Conservation (phyloP, 1,140 invertebrate species). For the Drosophila varians region DNA sequence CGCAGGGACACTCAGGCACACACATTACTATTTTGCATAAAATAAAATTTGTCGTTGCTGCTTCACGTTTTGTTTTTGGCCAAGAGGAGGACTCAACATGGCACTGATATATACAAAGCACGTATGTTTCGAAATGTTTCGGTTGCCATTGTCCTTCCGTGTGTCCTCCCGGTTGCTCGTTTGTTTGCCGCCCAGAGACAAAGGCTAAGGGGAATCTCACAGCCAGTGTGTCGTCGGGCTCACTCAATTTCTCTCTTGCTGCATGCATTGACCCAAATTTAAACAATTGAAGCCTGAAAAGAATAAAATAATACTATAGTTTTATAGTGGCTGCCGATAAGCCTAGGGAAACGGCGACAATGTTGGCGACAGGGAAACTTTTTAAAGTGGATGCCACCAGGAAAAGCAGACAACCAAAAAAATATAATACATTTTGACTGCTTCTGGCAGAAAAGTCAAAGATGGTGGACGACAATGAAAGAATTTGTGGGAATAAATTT, state of each 20-base stretch:
- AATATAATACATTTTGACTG: constrained; percentile 1
- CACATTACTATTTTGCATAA: constrained; percentile 78
- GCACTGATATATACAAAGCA: constrained; percentile 58
- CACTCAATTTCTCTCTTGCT: constrained; percentile 19
- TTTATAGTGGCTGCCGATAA: constrained; percentile 40
- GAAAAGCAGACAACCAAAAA: background rate
- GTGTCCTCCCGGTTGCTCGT: constrained; percentile 55
- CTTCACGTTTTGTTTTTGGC: constrained; percentile 5
- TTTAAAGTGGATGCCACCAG: constrained; percentile 11
- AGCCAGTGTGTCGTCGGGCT: constrained; percentile 30
- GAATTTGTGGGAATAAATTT: no score
- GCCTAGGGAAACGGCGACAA: constrained; percentile 25
- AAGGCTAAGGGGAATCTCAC: constrained; percentile 34
- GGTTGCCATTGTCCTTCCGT: constrained; percentile 53
- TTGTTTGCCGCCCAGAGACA: constrained; percentile 64
- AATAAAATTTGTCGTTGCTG: constrained; percentile 62
- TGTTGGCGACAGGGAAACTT: constrained; percentile 37
- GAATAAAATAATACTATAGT: constrained; percentile 42
- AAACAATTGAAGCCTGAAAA: constrained; percentile 62
- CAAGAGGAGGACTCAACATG: constrained; percentile 27
- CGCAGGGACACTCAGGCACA: constrained; percentile 18
- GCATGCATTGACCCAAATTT: constrained; percentile 69
- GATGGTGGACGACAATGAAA: background rate
- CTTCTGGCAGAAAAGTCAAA: background rate
- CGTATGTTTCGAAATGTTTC: constrained; percentile 38